Evolutionary conservation across 2,797 vertebrate species (phyloP).

Genomic region (Spinus olivaceus): DNA sequence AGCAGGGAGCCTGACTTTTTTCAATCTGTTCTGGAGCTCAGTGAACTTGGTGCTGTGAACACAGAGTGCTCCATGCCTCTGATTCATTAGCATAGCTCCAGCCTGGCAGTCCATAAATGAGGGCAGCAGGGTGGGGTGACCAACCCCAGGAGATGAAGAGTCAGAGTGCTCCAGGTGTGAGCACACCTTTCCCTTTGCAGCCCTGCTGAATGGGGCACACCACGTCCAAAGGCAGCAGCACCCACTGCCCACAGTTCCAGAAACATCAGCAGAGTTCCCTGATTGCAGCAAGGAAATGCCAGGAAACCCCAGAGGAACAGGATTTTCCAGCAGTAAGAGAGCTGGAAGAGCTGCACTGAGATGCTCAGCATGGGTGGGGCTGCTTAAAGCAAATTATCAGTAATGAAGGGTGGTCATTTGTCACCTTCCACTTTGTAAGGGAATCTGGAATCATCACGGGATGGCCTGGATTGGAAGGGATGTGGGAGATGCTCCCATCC

Average conservation of each 20-base stretch:
- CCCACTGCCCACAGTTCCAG: accelerated
- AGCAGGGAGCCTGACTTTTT: background rate
- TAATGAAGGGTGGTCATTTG: background rate
- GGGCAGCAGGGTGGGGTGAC: background rate
- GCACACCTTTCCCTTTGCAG: background rate
- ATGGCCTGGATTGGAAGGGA: background rate
- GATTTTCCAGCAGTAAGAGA: background rate
- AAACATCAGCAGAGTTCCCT: background rate
- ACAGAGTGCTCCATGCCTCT: background rate
- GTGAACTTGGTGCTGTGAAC: background rate
- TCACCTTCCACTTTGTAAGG: background rate
- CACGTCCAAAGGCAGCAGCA: accelerated
- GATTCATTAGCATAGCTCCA: background rate
- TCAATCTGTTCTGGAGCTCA: background rate
- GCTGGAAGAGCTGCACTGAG: background rate
- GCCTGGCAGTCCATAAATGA: background rate
- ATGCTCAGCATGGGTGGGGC: background rate
- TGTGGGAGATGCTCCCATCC: accelerated
- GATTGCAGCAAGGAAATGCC: background rate
- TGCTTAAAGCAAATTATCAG: background rate
- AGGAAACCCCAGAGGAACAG: background rate
- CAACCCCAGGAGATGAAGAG: background rate
- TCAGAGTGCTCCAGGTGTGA: background rate
- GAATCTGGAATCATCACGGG: background rate
- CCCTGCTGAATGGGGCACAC: accelerated